Evolutionary conservation across 2,888 invertebrate species (phyloP), one percentile per base, ranked within the genome.

Genomic region (Meteorus cinctellus): DNA sequence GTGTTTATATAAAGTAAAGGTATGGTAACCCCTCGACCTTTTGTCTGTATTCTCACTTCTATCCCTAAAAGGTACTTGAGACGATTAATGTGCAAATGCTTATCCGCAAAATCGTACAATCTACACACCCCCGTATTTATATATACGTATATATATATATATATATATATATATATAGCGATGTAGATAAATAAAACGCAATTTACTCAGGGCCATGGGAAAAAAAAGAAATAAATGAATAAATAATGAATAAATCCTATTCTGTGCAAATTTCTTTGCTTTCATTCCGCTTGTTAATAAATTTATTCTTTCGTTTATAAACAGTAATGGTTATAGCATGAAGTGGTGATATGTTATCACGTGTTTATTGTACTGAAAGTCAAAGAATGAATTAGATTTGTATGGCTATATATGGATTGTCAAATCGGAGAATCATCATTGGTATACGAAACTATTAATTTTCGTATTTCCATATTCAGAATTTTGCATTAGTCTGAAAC

Each of bases 61-160:
- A 55, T 55, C 19, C 55, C 55, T 19, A 55, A 55, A 19, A 55
- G 55, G 4, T 55, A 55, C 55, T 55, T 19, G 55, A n/a, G 24
- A 55, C 55, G 55, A 55, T 55, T 55, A 55, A 55, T 55, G 55
- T 55, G 55, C 55, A 55, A 55, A 55, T 55, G 55, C 55, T 55
- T 67, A 67, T 67, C 67, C 16, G 36, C 65, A 66, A 66, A 55
- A 55, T 55, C 55, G 55, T 19, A 55, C 19, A 55, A 55, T 55
- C 55, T 55, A 55, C 55, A 55, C 55, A 55, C 55, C 16, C 48
- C 16, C 2, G 14, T n/a, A 48, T 19, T 6, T 19, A n/a, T 55
- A 24, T 19, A 55, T 19, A 55, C 19, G n/a, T 55, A 55, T 24
- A n/a, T n/a, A n/a, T 48, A 5, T 48, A 5, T 16, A 48, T 48